phyloP scores from a whole-genome alignment of 1,140 invertebrate species.

The Pseudomyrmex flavicornis region DNA sequence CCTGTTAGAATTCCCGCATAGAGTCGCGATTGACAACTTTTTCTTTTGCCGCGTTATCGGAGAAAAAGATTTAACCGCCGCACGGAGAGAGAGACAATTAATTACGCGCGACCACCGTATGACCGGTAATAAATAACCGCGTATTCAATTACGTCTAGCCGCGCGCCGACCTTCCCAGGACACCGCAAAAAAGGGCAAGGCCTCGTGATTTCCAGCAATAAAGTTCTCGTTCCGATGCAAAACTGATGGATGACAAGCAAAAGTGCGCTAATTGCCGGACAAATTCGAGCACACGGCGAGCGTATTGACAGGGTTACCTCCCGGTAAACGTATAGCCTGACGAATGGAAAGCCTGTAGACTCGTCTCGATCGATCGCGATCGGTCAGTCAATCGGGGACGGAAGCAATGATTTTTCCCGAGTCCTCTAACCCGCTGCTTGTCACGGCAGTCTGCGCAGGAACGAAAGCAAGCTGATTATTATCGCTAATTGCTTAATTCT shows the following conservation, averaged over 20 bases:
- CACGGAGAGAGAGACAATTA: constrained; percentile 24
- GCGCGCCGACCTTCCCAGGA: constrained; percentile 29
- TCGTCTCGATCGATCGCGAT: constrained; percentile 30
- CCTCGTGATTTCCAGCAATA: constrained; percentile 49
- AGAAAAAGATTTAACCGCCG: constrained; percentile 48
- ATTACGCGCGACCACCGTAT: constrained; percentile 43
- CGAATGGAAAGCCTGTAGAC: constrained; percentile 15
- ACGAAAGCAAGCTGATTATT: constrained; percentile 71
- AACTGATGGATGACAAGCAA: constrained; percentile 40
- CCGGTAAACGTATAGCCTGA: neutral
- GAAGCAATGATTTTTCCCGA: constrained; percentile 63
- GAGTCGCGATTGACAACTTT: constrained; percentile 22
- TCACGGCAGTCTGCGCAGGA: constrained; percentile 55
- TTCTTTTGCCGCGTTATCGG: neutral
- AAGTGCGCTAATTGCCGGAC: constrained; percentile 37
- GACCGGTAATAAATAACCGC: constrained; percentile 55
- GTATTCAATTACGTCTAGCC: constrained; percentile 47
- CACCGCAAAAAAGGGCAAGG: constrained; percentile 36
- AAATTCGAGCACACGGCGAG: constrained; percentile 19
- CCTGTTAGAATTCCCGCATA: constrained; percentile 3
- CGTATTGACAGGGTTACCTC: neutral
- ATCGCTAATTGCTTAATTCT: constrained; percentile 66
- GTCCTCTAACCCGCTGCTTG: constrained; percentile 46
- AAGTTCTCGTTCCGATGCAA: constrained; percentile 52
- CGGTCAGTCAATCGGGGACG: constrained; percentile 39